A percentile compares a stretch with the other conserved stretches of the same genome.
phyloP scores from a whole-genome alignment of 1,140 invertebrate genomes.

The Atta cephalotes region DNA sequence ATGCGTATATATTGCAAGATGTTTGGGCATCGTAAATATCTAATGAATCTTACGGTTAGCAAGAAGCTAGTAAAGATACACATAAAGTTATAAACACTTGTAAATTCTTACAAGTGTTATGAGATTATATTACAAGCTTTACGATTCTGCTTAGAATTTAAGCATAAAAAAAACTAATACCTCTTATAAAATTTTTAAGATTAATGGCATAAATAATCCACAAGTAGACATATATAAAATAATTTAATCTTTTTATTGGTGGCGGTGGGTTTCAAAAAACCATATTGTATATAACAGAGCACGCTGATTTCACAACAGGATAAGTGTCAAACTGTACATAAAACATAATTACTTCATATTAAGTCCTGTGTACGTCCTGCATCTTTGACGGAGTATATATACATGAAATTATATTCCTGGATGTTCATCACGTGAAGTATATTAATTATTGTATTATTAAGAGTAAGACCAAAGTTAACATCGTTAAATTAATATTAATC shows the following conservation, averaged over 20 bases:
- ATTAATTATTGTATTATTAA: constrained; percentile 62
- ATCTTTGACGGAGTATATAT: constrained; percentile 64
- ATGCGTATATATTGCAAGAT: too few species aligned
- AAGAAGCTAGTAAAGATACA: too few species aligned
- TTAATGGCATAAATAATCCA: constrained; percentile 43
- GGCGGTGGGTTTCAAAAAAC: constrained; percentile 69
- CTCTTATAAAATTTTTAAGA: constrained; percentile 8
- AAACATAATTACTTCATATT: constrained; percentile 62
- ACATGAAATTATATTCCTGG: constrained; percentile 73
- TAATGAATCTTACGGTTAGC: too few species aligned
- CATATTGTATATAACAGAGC: constrained; percentile 64
- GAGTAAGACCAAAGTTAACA: constrained; percentile 61
- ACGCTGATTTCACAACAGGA: constrained; percentile 66
- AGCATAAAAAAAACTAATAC: background rate
- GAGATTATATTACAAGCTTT: too few species aligned
- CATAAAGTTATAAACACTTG: too few species aligned
- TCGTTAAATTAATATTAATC: constrained; percentile 69
- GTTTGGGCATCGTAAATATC: too few species aligned
- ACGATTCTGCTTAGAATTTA: too few species aligned
- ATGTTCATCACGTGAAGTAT: constrained; percentile 58
- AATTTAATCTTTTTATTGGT: constrained; percentile 75
- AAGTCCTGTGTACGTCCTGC: constrained; percentile 53
- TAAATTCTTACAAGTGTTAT: too few species aligned
- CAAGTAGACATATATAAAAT: constrained; percentile 63
- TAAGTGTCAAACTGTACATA: constrained; percentile 69